Conservation (phyloP, 2,888 invertebrate species). For the Euzophera pinguis region DNA sequence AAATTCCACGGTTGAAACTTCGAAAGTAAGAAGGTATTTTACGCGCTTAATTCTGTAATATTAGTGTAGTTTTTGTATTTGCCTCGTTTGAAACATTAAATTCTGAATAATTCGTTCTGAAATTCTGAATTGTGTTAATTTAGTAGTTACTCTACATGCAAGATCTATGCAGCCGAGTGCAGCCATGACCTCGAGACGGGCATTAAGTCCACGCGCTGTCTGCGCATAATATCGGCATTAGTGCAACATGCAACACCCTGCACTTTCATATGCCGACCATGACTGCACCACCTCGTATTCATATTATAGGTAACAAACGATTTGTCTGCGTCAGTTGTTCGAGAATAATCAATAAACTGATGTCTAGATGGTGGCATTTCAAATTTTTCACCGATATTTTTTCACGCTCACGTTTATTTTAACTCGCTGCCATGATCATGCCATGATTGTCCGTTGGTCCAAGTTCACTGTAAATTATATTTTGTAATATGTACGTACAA, state of each 20-base stretch:
- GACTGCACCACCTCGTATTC: background rate
- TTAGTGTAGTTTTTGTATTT: too few species aligned
- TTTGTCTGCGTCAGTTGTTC: background rate
- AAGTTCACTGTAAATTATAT: too few species aligned
- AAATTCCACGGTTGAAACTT: too few species aligned
- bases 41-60: too few species aligned
- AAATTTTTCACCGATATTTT: background rate
- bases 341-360: slow-evolving; percentile 1
- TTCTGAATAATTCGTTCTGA: too few species aligned
- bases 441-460: too few species aligned
- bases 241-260: slow-evolving; percentile 16
- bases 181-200: slow-evolving; percentile 34
- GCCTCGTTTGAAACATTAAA: too few species aligned
- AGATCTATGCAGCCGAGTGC: slow-evolving; percentile 20
- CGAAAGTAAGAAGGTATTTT: too few species aligned
- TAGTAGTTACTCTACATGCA: slow-evolving; percentile 13
- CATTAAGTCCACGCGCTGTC: slow-evolving; percentile 39
- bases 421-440: too few species aligned
- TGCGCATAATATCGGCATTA: slow-evolving; percentile 24
- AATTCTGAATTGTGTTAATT: too few species aligned
- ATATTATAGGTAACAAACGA: slow-evolving; percentile 4
- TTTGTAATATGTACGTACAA: too few species aligned
- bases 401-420: background rate
- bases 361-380: background rate
- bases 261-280: slow-evolving; percentile 8